Base-by-base conservation (phyloP, 2,113 vertebrate genomes). In the Thomomys bottae region DNA sequence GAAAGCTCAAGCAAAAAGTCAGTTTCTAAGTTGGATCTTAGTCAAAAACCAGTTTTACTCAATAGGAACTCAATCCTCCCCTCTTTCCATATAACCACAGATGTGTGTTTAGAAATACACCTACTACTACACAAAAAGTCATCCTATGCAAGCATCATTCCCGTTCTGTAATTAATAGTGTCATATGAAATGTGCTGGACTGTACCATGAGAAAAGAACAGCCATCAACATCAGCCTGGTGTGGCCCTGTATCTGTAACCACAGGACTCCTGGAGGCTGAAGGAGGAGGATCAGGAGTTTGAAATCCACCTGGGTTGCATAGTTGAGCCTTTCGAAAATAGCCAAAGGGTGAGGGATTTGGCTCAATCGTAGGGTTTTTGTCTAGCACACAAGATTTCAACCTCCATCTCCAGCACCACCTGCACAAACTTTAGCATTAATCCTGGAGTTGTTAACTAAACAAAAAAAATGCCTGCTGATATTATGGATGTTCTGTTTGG, bases 391-490 rank as follows among this genome's bases (percentile, higher is more conserved):
- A 54, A 17, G 49, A 54, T 15, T 11, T 15, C 49, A 54, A 17
- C 49, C 14, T 54, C 49, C 14, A 15, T 54, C 49, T 15, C 49
- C 49, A 54, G 49, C 49, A 54, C 49, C 49, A 54, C 49, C 49
- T 15, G 18, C 15, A 54, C 49, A 54, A 14, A 54, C 11, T 15
- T 18, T 17, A 71, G 3, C 5, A 6, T 87, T 42, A 38, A n/a
- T 28, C 94, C 87, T 94, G 80, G 24, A 84, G 9, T 84, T 76
- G 4, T 40, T 76, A 77, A 76, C 8, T 92, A 28, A 70, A n/a
- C 45, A 54, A 54, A 17, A 54, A 78, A 26, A 14, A 17, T 75
- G 78, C 92, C 57, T 63, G 49, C 17, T 54, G 49, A 17, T 54
- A 15, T 54, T 54, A 54, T 54, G 49, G 14, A 54, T 54, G 45